Percentiles rank a stretch among this genome's conserved stretches.
phyloP scores from a whole-genome alignment of 2,888 invertebrate species.

The Drosophila tripunctata region DNA sequence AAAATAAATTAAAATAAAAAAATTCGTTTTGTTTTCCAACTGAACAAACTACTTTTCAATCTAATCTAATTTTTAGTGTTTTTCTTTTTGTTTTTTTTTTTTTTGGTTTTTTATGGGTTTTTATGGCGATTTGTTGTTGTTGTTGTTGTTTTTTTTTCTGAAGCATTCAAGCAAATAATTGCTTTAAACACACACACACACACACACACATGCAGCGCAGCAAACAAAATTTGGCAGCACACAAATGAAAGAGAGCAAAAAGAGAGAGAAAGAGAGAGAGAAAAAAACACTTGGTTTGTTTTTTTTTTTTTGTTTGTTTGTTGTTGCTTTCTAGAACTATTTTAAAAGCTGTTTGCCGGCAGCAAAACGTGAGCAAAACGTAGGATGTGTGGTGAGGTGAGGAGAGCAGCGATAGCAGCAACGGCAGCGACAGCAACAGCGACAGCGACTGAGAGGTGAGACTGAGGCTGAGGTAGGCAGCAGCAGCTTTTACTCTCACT shows the following conservation, averaged over 20 bases:
- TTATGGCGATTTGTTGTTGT: too few relatives aligned
- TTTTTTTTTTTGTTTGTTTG: constrained; percentile 60
- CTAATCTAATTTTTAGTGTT: constrained; percentile 63
- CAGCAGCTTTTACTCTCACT: not conserved
- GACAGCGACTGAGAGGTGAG: too few relatives aligned
- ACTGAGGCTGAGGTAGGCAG: not conserved
- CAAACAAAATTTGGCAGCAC: constrained; percentile 28
- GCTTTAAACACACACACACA: constrained; percentile 39
- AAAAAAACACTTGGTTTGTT: constrained; percentile 46
- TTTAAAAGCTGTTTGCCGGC: constrained; percentile 44
- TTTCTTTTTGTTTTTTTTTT: constrained; percentile 14
- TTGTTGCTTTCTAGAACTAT: constrained; percentile 73
- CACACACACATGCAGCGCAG: constrained; percentile 40
- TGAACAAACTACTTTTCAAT: constrained; percentile 73
- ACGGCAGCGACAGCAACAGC: not conserved
- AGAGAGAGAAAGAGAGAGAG: constrained; percentile 47
- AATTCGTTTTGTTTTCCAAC: constrained; percentile 58
- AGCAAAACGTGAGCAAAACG: constrained; percentile 7
- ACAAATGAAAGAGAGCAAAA: constrained; percentile 38
- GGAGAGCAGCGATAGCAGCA: constrained; percentile 6
- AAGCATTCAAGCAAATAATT: constrained; percentile 74
- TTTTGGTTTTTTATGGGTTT: constrained; percentile 26
- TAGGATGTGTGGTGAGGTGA: too few relatives aligned
- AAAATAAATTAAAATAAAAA: too few relatives aligned
- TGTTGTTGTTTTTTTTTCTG: constrained; percentile 33